phyloP scores from a whole-genome alignment of 2,888 invertebrate species.

The Melolontha melolontha region DNA sequence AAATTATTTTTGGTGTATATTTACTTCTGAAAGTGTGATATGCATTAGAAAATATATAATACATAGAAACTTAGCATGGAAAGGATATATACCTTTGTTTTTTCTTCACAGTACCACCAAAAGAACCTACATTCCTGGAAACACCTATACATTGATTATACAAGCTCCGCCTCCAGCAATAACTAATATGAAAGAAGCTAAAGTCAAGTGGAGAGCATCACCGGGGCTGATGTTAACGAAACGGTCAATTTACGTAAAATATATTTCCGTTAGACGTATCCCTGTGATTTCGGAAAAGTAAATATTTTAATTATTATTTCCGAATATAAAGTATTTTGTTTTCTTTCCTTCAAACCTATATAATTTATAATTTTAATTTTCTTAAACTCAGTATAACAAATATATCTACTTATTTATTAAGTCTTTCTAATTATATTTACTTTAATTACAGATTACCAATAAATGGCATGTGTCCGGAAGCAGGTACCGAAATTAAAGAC shows the following conservation, averaged over 20 bases:
- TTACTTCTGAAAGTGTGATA: too few relatives aligned
- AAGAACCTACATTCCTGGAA: constrained; percentile 47
- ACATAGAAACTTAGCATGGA: too few relatives aligned
- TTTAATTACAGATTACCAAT: constrained; percentile 46
- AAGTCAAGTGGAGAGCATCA: constrained; percentile 59
- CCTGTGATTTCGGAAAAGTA: constrained; percentile 40
- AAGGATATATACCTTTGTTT: too few relatives aligned
- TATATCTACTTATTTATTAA: too few relatives aligned
- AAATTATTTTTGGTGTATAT: too few relatives aligned
- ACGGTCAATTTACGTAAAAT: constrained; percentile 54
- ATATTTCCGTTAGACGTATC: constrained; percentile 51
- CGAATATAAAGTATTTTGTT: too few relatives aligned
- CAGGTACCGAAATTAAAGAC: constrained; percentile 53
- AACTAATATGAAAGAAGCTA: constrained; percentile 55
- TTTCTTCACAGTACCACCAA: constrained; percentile 12
- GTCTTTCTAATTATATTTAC: background rate
- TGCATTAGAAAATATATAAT: too few relatives aligned
- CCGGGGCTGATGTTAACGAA: constrained; percentile 54
- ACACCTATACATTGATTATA: constrained; percentile 54
- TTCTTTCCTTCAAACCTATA: too few relatives aligned
- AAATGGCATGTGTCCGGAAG: constrained; percentile 53
- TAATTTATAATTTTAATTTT: too few relatives aligned
- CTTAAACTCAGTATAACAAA: too few relatives aligned
- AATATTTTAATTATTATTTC: background rate
- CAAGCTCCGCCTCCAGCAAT: constrained; percentile 58